phyloP scores from a whole-genome alignment of 2,797 vertebrate genomes.

The Glyptemys insculpta region DNA sequence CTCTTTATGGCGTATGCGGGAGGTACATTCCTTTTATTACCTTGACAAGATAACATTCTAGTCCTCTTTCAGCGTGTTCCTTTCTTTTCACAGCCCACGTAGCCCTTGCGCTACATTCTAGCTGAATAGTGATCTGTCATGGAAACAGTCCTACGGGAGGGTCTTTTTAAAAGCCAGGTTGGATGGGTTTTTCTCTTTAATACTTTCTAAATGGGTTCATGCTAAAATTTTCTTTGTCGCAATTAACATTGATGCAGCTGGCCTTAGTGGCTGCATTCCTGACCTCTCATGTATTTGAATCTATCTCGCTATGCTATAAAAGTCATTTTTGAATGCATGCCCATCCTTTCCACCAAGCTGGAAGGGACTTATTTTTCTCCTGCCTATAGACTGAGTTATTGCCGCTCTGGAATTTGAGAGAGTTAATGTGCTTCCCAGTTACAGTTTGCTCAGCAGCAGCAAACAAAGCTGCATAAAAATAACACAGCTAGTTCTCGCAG shows the following conservation, averaged over 20 bases:
- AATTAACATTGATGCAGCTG: not conserved
- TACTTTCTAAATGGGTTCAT: fast-evolving
- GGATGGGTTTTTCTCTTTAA: not conserved
- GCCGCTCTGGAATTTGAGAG: not conserved
- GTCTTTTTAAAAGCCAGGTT: not conserved
- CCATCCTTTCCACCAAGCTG: not conserved
- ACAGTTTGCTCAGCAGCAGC: not conserved
- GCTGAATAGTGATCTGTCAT: constrained; percentile 40
- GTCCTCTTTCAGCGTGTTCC: not conserved
- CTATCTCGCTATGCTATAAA: not conserved
- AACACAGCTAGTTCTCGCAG: too few species aligned
- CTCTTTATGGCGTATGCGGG: constrained; percentile 16
- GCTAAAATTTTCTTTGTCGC: not conserved
- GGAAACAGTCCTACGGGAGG: constrained; percentile 30
- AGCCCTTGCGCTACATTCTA: not conserved
- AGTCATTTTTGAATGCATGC: not conserved
- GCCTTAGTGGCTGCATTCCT: not conserved
- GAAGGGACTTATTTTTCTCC: not conserved
- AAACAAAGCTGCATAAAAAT: not conserved
- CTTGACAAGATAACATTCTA: constrained; percentile 53
- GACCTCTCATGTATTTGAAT: fast-evolving
- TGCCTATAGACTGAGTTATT: not conserved
- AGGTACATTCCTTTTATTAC: constrained; percentile 46
- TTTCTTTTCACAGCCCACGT: constrained; percentile 53
- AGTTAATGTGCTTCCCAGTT: not conserved